Conservation (phyloP, 35 echinoderm and acorn worm species). For the Anneissia japonica region DNA sequence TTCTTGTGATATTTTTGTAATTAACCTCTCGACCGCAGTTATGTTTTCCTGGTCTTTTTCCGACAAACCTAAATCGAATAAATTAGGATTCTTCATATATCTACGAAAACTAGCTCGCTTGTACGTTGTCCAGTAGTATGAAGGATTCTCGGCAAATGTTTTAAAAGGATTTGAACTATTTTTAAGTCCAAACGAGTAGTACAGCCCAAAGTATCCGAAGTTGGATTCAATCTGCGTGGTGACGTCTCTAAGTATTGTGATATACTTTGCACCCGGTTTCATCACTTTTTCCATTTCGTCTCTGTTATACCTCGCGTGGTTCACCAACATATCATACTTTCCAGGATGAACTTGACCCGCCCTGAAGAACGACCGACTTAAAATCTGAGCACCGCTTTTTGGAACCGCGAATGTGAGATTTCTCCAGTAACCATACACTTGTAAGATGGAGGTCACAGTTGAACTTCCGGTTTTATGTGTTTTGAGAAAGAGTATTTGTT, state of each 20-base stretch:
- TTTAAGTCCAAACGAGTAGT: too few species aligned
- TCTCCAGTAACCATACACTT: background rate
- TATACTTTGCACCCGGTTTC: constrained; percentile 18
- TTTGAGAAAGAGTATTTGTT: background rate
- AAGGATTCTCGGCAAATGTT: too few species aligned
- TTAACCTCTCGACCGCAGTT: too few species aligned
- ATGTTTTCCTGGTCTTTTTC: too few species aligned
- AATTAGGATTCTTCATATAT: too few species aligned
- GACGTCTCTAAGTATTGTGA: constrained; percentile 25
- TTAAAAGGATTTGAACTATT: too few species aligned
- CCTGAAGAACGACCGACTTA: too few species aligned
- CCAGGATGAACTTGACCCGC: background rate
- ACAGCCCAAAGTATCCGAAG: too few species aligned
- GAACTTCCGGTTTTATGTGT: constrained; percentile 8
- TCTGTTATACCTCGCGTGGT: constrained; percentile 20
- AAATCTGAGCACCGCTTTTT: background rate
- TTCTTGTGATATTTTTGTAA: background rate
- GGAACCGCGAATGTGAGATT: background rate
- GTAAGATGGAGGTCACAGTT: background rate
- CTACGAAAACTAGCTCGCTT: too few species aligned
- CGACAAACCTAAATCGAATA: too few species aligned
- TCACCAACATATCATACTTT: constrained; percentile 10
- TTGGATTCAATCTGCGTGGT: background rate
- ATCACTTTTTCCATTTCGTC: constrained; percentile 6
- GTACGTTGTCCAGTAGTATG: too few species aligned